These are phyloP conservation scores for Anoura caudifer DNA, from an alignment of 2,113 vertebrate species.

Conservation along the genomic window DNA sequence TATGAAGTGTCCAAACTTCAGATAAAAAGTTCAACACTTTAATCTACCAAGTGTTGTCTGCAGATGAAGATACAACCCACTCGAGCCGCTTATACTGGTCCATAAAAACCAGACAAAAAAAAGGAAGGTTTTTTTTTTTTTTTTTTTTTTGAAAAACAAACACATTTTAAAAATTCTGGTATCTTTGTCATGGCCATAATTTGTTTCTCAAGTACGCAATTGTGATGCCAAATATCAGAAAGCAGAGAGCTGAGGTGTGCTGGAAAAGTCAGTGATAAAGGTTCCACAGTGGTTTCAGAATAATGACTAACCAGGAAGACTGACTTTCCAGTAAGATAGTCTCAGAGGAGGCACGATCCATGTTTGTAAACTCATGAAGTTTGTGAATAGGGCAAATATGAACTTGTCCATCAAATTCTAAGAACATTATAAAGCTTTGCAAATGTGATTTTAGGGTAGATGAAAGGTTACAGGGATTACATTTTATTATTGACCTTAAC, in stretches of 20 bases:
- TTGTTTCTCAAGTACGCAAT: background rate
- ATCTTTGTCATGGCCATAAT: background rate
- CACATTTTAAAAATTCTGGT: background rate
- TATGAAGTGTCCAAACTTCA: background rate
- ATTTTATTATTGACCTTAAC: conserved; percentile 25
- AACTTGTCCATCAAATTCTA: background rate
- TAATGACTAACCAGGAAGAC: background rate
- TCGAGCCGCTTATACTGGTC: background rate
- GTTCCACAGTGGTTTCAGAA: background rate
- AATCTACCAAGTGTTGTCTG: background rate
- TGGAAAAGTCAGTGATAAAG: background rate
- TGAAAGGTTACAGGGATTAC: background rate
- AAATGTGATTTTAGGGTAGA: background rate
- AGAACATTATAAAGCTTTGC: background rate
- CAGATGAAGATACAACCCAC: background rate
- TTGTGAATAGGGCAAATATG: background rate
- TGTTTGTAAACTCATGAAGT: background rate
- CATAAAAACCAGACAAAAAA: background rate
- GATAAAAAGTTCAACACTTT: background rate
- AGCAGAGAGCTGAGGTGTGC: background rate
- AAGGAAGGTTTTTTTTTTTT: background rate
- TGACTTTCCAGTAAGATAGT: background rate
- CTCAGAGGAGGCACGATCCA: background rate
- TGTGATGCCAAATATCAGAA: background rate
- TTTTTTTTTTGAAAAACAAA: background rate